Evolutionary conservation across 1,140 invertebrate species (phyloP), one percentile per base, ranked within the genome.

Genomic region (Pseudoatta argentina): DNA sequence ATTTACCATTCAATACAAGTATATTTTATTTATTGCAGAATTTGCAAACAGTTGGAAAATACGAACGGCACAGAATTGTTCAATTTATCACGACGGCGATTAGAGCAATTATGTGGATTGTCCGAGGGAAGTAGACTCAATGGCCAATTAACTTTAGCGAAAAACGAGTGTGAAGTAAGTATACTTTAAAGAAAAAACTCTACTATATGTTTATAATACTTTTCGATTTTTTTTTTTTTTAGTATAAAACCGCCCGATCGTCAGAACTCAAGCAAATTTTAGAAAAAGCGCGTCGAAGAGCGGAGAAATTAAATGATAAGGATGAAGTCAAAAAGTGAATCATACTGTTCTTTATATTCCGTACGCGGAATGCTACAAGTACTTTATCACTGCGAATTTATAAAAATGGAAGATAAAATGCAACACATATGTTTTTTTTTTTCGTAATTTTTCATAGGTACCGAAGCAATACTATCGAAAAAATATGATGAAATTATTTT

Each of bases 121-220:
- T 95, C 96, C 48, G 97, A 98, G 92, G 98, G 97, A 61, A 95
- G 96, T 86, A 95, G 97, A 7, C 95, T 98, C 7, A 96, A 97
- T 89, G 97, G 97, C 59, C 97, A 98, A 92, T 95, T 98, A 30
- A 96, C 97, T 1, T 95, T 98, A 73, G 97, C 98, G 91, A 96
- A 97, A 90, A 98, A 97, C 92, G 96, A 97, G 55, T 97, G 96
- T 88, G 97, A 97, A 95, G 98, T 98, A 96, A 96, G 95, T 94
- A 34, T 2, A 66, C 59, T 61, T 21, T 57, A 24, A 21, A 34
- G n/a, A 73, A 59, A 30, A 64, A 53, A 57, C 2, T 7, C 7
- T 59, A 6, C 8, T 48, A 24, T 44, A 3, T 12, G 18, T 88
- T 85, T 85, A 6, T 63, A 6, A 64, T 24, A 21, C 10, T 48